A percentile compares a stretch with the other conserved stretches of the same genome.
Conservation (phyloP, 2,888 invertebrate genomes). For the Rhagophthalmus giganteus region DNA sequence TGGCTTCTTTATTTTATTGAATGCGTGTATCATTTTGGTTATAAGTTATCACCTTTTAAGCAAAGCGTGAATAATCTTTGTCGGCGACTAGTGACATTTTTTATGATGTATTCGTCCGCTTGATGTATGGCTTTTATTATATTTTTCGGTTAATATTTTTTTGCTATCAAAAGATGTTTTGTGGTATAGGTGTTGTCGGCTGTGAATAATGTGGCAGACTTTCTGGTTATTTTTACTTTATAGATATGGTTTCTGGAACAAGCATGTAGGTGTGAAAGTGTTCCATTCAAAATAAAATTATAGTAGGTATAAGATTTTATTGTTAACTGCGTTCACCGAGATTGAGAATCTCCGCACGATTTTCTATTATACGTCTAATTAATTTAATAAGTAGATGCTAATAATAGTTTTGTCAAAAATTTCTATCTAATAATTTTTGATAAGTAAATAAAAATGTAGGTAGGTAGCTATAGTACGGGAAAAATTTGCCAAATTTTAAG, state of each 20-base stretch:
- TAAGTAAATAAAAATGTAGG: background rate
- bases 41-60: conserved; percentile 29
- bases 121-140: conserved; percentile 32
- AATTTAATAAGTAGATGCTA: no score
- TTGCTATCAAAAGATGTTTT: conserved; percentile 39
- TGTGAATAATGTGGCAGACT: conserved; percentile 41
- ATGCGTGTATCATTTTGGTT: conserved; percentile 20
- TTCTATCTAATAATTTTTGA: background rate
- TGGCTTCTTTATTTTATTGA: conserved; percentile 12
- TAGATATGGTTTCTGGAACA: conserved; percentile 33
- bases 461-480: no score
- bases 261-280: conserved; percentile 42
- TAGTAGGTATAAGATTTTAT: conserved; percentile 1
- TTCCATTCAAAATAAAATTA: conserved; percentile 37
- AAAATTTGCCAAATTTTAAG: no score
- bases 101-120: conserved; percentile 29
- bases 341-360: no score
- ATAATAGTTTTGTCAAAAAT: no score
- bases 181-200: conserved; percentile 39
- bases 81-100: conserved; percentile 30
- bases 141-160: conserved; percentile 33
- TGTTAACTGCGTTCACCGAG: no score
- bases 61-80: conserved; percentile 31
- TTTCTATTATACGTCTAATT: no score
- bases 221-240: conserved; percentile 42